These are phyloP conservation scores for Paradoxurus hermaphroditus DNA, from an alignment of 2,113 vertebrate species.

Conservation along the genomic window DNA sequence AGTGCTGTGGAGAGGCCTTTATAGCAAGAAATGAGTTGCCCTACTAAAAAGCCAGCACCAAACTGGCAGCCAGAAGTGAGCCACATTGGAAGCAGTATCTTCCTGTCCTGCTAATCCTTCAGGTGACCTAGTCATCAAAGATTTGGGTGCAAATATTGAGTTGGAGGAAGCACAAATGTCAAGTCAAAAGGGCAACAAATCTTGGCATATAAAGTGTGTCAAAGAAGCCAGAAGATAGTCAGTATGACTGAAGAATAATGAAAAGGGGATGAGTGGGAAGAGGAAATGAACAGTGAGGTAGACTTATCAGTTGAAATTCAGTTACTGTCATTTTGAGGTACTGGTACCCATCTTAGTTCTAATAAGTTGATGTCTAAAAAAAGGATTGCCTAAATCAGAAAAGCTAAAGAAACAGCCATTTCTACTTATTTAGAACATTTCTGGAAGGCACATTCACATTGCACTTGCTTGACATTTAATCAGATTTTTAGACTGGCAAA, in stretches of 20 bases:
- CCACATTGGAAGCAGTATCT: not conserved
- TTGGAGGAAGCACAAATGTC: not conserved
- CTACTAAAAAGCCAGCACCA: not conserved
- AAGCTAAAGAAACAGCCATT: conserved; percentile 56
- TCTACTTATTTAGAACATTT: conserved; percentile 65
- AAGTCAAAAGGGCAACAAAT: not conserved
- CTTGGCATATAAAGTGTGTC: not conserved
- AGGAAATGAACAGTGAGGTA: not conserved
- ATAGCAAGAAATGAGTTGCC: not conserved
- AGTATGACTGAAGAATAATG: not conserved
- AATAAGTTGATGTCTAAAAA: conserved; percentile 22
- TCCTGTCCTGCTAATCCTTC: not conserved
- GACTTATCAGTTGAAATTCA: not conserved
- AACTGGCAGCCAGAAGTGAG: not conserved
- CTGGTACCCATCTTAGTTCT: not conserved
- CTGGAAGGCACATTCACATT: conserved; percentile 58
- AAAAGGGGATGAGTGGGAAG: not conserved
- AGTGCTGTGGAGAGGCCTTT: not conserved
- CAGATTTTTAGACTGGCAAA: conserved; percentile 63
- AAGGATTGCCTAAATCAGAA: conserved; percentile 42
- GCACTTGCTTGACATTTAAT: conserved; percentile 71
- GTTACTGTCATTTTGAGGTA: conserved; percentile 43
- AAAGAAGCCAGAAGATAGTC: not conserved
- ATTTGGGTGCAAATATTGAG: not conserved
- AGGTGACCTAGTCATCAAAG: not conserved